Evolutionary conservation across 2,113 vertebrate species (phyloP).

Genomic region (Centrocercus urophasianus): DNA sequence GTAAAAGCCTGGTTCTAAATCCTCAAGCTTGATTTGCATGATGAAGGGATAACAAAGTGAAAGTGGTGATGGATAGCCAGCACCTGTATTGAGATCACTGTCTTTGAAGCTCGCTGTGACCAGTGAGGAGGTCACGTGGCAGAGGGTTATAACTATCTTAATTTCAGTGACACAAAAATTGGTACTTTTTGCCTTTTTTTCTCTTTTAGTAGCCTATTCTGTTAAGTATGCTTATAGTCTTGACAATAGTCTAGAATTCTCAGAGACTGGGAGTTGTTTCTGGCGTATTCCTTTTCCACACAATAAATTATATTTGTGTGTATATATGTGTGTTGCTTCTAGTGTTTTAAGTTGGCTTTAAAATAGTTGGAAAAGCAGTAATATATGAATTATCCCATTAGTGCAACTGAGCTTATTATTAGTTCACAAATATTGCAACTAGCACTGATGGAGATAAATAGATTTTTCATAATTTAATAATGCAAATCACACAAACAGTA

Average conservation of each 20-base stretch:
- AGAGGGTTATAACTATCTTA: not conserved
- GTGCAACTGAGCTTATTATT: slow-evolving; percentile 60
- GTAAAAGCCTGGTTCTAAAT: not conserved
- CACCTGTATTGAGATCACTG: slow-evolving; percentile 28
- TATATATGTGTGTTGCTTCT: not conserved
- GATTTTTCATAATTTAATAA: slow-evolving; percentile 79
- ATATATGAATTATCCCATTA: slow-evolving; percentile 69
- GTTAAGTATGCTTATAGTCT: slow-evolving; percentile 32
- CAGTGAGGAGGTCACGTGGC: not conserved
- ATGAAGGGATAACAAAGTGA: slow-evolving; percentile 32
- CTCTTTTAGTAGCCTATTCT: not conserved
- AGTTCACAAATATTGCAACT: slow-evolving; percentile 81
- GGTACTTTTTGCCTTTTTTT: not conserved
- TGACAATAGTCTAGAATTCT: slow-evolving; percentile 35
- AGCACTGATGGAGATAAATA: slow-evolving; percentile 76
- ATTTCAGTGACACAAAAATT: slow-evolving; percentile 40
- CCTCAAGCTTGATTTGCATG: not conserved
- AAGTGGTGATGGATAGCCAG: slow-evolving; percentile 43
- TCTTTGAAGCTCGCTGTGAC: slow-evolving; percentile 40
- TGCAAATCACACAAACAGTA: slow-evolving; percentile 36
- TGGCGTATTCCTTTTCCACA: slow-evolving; percentile 35
- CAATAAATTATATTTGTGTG: slow-evolving; percentile 15
- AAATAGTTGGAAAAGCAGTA: slow-evolving; percentile 71
- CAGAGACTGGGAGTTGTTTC: slow-evolving; percentile 1
- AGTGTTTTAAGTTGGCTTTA: slow-evolving; percentile 44